Percentiles rank a stretch among this genome's conserved stretches.
Conservation (phyloP, 2,888 invertebrate species). For the Lampropteryx suffumata region DNA sequence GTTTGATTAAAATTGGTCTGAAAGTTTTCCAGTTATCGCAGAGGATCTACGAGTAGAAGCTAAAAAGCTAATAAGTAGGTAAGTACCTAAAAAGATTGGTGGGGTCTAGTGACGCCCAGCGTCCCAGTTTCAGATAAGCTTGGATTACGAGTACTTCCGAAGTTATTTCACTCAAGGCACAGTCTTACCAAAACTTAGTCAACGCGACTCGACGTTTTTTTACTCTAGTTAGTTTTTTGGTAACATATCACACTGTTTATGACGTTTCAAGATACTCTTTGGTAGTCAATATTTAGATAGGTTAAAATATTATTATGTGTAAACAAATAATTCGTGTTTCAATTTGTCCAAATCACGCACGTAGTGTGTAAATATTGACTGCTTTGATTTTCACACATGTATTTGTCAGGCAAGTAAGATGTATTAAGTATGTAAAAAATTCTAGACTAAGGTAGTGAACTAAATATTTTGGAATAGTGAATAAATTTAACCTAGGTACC, state of each 20-base stretch:
- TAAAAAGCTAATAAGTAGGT: conserved; percentile 30
- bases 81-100: conserved; percentile 27
- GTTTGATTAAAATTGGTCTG: conserved; percentile 22
- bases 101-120: conserved; percentile 29
- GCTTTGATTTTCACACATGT: conserved; percentile 13
- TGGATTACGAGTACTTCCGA: conserved; percentile 38
- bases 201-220: background rate
- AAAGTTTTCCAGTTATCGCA: conserved; percentile 17
- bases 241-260: conserved; percentile 12
- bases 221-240: conserved; percentile 25
- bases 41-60: conserved; percentile 22
- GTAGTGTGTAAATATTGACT: conserved; percentile 22
- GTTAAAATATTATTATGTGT: conserved; percentile 9
- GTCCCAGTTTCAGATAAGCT: conserved; percentile 41
- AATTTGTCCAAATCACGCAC: conserved; percentile 16
- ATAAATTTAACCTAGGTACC: too few relatives aligned
- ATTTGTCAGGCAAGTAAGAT: background rate
- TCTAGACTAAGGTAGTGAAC: too few relatives aligned
- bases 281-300: conserved; percentile 6
- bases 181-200: conserved; percentile 17
- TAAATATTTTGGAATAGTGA: too few relatives aligned
- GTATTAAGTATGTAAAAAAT: too few relatives aligned
- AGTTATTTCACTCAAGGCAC: conserved; percentile 32
- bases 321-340: conserved; percentile 19
- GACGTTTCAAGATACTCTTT: conserved; percentile 2